Evolutionary conservation across 2,888 invertebrate species (phyloP), one percentile per base, ranked within the genome.

Genomic region (Anoplius nigerrimus): DNA sequence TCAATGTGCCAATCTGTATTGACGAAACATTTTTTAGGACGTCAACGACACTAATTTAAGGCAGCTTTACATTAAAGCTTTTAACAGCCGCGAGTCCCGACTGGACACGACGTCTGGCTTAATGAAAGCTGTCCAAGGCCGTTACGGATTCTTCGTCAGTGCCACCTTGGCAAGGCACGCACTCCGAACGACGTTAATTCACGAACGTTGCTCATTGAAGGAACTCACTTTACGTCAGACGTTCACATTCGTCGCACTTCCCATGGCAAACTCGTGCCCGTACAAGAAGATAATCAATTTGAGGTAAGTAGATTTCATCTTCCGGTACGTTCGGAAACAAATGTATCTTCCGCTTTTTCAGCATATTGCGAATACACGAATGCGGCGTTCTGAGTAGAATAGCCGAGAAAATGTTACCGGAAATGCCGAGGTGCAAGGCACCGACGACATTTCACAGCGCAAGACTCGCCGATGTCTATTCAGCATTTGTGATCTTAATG

Each of bases 61-160:
- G 63, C 90, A 90, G 21, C 90, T 92, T 71, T 92, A 92, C 80
- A 85, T 88, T 61, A 87, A 86, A 61, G 88, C 88, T 0, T 85
- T 87, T 27, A 85, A 88, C 46, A 84, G 77, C n/a, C 82, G 86
- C 3, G 85, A 88, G 63, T 81, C 84, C 15, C 75, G 82, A 2
- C 66, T 87, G 13, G 81, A 85, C 34, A 86, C 86, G 0, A 82
- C 80, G 13, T 69, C 79, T 69, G 93, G 93, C 0, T 82, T 93
- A 5, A 86, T 90, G 5, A 90, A 91, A 27, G 92, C 91, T 0
- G 82, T 89, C 0, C 82, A 87, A 27, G 91, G 92, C 42, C 91
- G 91, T 73, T 93, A 92, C 69, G 93, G 92, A 8, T 92, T 93
- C 81, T 93, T 93, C 77, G 91, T 92, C 0, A 91, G 92, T n/a